Evolutionary conservation across 2,888 invertebrate genomes (phyloP), one percentile per base, ranked within the genome.

Genomic region (Drosophila monieri): DNA sequence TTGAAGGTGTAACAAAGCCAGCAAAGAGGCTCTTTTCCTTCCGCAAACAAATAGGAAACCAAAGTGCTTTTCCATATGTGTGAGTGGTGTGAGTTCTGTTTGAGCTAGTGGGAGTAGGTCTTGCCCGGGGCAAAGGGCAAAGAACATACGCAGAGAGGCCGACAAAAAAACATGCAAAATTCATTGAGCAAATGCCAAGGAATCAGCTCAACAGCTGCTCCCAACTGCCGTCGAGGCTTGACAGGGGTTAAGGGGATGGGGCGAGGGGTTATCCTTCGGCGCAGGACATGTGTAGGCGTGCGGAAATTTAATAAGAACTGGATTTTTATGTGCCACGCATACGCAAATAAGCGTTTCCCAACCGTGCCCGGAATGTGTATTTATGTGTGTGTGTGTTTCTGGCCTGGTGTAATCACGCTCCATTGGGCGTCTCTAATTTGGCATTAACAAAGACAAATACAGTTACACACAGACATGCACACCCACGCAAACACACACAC

Each of bases 281-380:
- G 37, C 23, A 59, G 54, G 61, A 55, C 53, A 53, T 76, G 74
- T 62, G 80, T 79, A 59, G 85, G 81, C 81, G 85, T 81, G 85
- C 85, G 81, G 80, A 83, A 81, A 81, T 81, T 80, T 81, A 85
- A 81, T 81, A 81, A 81, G 81, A 85, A 85, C 83, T 76, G 80
- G 78, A 81, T 85, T 81, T 80, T 85, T 85, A 81, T 85, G 81
- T 85, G 85, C 65, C 67, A 64, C 72, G 74, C 83, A 74, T 73
- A 66, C 76, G 81, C 72, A 72, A 73, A 72, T 71, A 71, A 66
- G 58, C 67, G 58, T 32, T 51, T 37, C 18, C 32, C 32, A 10
- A 43, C 18, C 18, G 21, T 21, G 10, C 21, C 43, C 10, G 21
- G 53, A 77, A 77, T 80, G 77, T 47, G 64, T 58, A 75, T 51